Evolutionary conservation across 1,140 invertebrate genomes (phyloP), one percentile per base, ranked within the genome.

Genomic region (Lepidurus arcticus): DNA sequence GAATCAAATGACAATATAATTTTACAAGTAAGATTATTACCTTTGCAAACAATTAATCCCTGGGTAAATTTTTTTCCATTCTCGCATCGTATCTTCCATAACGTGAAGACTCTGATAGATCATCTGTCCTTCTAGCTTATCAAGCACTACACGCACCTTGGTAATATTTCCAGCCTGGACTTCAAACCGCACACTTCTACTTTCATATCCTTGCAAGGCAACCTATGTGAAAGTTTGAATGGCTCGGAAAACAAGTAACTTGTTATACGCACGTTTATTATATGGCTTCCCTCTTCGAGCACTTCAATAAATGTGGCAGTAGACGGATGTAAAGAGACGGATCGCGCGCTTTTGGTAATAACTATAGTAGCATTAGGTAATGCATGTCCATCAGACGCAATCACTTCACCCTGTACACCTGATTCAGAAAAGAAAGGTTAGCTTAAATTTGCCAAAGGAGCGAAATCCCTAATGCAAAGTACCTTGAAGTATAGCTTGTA

Each of bases 401-500:
- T 21, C 53, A 65, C 53, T 16, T 65, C 53, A 65, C 53, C 53
- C 6, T 65, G 53, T 16, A 65, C 53, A 65, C 53, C 53, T 65
- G 53, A 16, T 34, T 34, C 53, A 8, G 21, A 11, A 65, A 65
- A 16, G 53, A 9, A 9, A n/a, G 16, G 21, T 11, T 65, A 65
- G 53, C 34, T 34, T 34, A 34, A 34, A 34, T 34, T 34, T 34
- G 34, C 34, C 34, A 34, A 3, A 34, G 2, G 34, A 34, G 34
- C 34, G 2, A 34, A 34, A 34, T 34, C 53, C 7, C 21, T 10
- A 13, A 21, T 65, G 13, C 8, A 65, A 65, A 21, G 13, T 65
- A 65, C 53, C 53, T 65, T 65, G 53, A 9, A 65, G 53, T 21
- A 21, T 65, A n/a, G 84, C 83, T 13, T 84, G 82, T 85, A 89